These are phyloP conservation scores for Latrodectus elegans DNA, from an alignment of 2,888 invertebrate species.

Conservation along the genomic window DNA sequence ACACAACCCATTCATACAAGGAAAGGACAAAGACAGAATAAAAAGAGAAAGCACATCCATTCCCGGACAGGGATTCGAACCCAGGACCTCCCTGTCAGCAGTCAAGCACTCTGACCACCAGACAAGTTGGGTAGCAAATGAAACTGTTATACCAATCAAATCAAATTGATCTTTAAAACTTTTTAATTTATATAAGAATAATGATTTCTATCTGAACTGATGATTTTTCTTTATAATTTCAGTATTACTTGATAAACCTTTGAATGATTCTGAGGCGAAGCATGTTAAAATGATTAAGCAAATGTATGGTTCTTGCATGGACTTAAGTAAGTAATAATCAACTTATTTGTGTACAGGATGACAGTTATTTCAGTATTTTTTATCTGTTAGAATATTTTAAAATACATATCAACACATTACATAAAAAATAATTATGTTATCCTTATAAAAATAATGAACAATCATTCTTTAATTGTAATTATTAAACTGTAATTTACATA, in stretches of 20 bases:
- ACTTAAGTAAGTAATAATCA: slow-evolving; percentile 82
- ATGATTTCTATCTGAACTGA: not conserved
- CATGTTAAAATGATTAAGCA: slow-evolving; percentile 87
- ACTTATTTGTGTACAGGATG: not conserved
- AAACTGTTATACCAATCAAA: too few relatives aligned
- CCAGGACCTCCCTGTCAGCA: too few relatives aligned
- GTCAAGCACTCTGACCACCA: too few relatives aligned
- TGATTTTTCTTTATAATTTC: not conserved
- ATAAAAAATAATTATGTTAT: not conserved
- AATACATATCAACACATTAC: not conserved
- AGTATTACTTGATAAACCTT: slow-evolving; percentile 73
- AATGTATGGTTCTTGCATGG: slow-evolving; percentile 90
- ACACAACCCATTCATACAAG: too few relatives aligned
- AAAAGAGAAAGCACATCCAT: too few relatives aligned
- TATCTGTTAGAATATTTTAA: not conserved
- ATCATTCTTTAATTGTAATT: too few relatives aligned
- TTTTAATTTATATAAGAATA: too few relatives aligned
- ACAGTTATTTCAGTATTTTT: not conserved
- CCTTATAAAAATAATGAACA: not conserved
- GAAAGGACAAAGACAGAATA: too few relatives aligned
- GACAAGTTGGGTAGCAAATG: too few relatives aligned
- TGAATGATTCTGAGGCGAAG: slow-evolving; percentile 76
- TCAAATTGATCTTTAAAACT: too few relatives aligned
- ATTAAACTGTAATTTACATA: too few relatives aligned
- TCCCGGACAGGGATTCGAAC: too few relatives aligned